Evolutionary conservation across 1,140 invertebrate genomes (phyloP).

Genomic region (Drosophila asahinai): DNA sequence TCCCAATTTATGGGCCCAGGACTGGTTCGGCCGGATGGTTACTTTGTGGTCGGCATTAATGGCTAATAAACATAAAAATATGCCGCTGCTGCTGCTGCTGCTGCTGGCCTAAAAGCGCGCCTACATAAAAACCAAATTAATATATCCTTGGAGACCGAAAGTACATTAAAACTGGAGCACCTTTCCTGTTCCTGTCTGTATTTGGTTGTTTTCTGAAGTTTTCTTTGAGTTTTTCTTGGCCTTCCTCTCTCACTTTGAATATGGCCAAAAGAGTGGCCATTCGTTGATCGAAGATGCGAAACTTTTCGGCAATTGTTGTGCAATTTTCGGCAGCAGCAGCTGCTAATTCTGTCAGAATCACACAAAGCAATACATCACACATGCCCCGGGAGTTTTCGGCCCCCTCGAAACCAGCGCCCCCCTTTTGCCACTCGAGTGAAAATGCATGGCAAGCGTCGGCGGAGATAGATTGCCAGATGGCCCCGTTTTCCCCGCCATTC

Average conservation of each 20-base stretch:
- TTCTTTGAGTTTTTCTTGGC: slow-evolving; percentile 1
- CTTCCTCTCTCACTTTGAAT: slow-evolving; percentile 24
- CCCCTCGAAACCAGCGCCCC: background rate
- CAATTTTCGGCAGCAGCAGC: slow-evolving; percentile 78
- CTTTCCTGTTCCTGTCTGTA: background rate
- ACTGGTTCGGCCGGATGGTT: slow-evolving; percentile 9
- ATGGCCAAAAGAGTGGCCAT: slow-evolving; percentile 24
- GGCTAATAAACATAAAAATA: slow-evolving; percentile 80
- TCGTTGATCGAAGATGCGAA: slow-evolving; percentile 47
- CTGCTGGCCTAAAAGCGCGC: slow-evolving; percentile 49
- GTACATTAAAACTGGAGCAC: slow-evolving; percentile 51
- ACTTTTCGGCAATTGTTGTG: slow-evolving; percentile 66
- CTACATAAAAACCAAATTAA: slow-evolving; percentile 79
- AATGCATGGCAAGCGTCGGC: slow-evolving; percentile 74
- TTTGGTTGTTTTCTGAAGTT: slow-evolving; percentile 9
- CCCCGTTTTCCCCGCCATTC: slow-evolving; percentile 38
- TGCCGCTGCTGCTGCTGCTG: slow-evolving; percentile 7
- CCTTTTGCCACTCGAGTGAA: slow-evolving; percentile 19
- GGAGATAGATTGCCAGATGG: slow-evolving; percentile 78
- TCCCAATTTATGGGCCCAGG: slow-evolving; percentile 5
- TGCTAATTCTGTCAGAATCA: slow-evolving; percentile 82
- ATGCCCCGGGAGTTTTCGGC: slow-evolving; percentile 23
- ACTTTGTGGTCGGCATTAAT: slow-evolving; percentile 63
- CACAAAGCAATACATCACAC: slow-evolving; percentile 81
- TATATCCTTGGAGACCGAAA: slow-evolving; percentile 79